These are phyloP conservation scores for Melinaea menophilus DNA, from an alignment of 2,888 invertebrate species.

Conservation along the genomic window DNA sequence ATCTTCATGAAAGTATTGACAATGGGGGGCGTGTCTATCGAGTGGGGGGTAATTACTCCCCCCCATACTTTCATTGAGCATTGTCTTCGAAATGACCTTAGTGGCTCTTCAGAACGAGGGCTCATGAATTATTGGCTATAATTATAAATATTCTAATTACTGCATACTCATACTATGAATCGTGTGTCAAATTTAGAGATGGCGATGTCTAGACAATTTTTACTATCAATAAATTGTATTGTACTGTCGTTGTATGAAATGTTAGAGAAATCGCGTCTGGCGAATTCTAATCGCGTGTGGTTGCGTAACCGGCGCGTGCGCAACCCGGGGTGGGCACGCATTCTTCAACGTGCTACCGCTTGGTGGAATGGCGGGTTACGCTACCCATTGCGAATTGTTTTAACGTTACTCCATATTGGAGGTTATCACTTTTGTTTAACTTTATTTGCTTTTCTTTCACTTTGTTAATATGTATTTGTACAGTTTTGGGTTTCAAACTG, in stretches of 20 bases:
- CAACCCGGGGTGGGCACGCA: constrained; percentile 60
- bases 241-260: constrained; percentile 62
- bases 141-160: background rate
- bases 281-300: constrained; percentile 66
- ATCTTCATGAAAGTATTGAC: constrained; percentile 36
- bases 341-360: constrained; percentile 44
- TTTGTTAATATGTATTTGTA: too few species aligned
- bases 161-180: background rate
- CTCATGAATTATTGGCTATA: too few species aligned
- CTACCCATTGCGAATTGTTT: too few species aligned
- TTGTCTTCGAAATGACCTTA: constrained; percentile 68
- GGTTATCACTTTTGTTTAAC: too few species aligned
- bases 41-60: constrained; percentile 70
- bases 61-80: constrained; percentile 61
- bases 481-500: background rate
- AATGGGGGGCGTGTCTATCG: constrained; percentile 71
- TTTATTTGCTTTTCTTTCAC: too few species aligned
- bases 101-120: constrained; percentile 24
- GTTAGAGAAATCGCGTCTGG: constrained; percentile 71
- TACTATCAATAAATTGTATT: constrained; percentile 48
- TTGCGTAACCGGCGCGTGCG: constrained; percentile 62
- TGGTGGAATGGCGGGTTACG: constrained; percentile 13
- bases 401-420: too few species aligned
- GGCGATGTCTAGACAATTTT: constrained; percentile 57
- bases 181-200: constrained; percentile 9